A percentile compares a stretch with the other conserved stretches of the same genome.
Evolutionary conservation across 1,140 invertebrate species (phyloP).

Genomic region (Sminthurinus signatus): DNA sequence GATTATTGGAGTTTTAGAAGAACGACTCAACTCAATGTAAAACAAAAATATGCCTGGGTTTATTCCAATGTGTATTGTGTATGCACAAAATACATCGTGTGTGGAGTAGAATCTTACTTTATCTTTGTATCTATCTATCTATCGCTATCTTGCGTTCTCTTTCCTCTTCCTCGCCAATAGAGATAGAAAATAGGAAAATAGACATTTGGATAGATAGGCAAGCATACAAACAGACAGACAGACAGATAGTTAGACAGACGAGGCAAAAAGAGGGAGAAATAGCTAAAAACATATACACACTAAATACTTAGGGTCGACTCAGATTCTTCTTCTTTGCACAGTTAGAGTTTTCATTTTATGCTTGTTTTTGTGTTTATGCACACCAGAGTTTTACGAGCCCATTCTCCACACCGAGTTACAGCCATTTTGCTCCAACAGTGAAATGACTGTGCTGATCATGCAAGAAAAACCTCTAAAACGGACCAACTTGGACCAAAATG

Average conservation of each 20-base stretch:
- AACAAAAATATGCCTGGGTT: too few species aligned
- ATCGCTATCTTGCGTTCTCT: too few species aligned
- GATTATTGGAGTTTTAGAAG: too few species aligned
- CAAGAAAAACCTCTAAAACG: constrained; percentile 20
- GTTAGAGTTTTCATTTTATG: constrained; percentile 24
- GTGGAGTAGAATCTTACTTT: too few species aligned
- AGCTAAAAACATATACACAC: background rate
- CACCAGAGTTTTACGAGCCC: constrained; percentile 23
- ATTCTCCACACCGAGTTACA: constrained; percentile 25
- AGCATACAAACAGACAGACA: too few species aligned
- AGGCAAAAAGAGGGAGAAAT: too few species aligned
- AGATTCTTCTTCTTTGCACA: background rate
- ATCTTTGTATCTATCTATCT: too few species aligned
- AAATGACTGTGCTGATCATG: constrained; percentile 17
- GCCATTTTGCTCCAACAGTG: constrained; percentile 19
- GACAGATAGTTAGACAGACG: too few species aligned
- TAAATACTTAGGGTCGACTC: background rate
- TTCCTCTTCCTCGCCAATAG: background rate
- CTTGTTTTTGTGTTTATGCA: constrained; percentile 33
- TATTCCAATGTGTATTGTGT: too few species aligned
- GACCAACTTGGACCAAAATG: constrained; percentile 18
- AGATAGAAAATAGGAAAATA: background rate
- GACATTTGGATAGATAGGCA: background rate
- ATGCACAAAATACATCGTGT: too few species aligned
- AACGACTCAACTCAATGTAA: too few species aligned